phyloP scores from a whole-genome alignment of 2,113 vertebrate genomes.

The Rhinichthys klamathensis region DNA sequence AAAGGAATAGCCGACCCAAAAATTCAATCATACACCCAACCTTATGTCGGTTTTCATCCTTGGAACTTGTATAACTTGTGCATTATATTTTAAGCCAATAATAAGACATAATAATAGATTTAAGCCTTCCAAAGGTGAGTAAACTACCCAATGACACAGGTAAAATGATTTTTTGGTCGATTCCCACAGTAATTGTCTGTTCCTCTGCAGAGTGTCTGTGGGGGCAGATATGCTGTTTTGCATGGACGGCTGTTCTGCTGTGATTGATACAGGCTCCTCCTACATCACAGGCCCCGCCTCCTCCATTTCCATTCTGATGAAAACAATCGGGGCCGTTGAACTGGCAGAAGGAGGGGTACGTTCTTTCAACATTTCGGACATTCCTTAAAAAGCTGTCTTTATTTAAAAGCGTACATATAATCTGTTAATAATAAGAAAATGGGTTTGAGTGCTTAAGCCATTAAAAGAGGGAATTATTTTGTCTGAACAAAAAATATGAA shows the following conservation, averaged over 20 bases:
- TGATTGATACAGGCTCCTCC: slow-evolving; percentile 91
- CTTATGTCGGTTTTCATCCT: not conserved
- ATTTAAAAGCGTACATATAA: not conserved
- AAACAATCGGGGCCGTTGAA: slow-evolving; percentile 83
- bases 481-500: not conserved
- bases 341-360: slow-evolving; percentile 83
- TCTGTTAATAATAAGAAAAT: not conserved
- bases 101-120: not conserved
- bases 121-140: not conserved
- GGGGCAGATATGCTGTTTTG: slow-evolving; percentile 84
- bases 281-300: slow-evolving; percentile 90
- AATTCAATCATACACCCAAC: not conserved
- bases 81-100: not conserved
- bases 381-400: not conserved
- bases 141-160: not conserved
- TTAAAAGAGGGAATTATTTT: not conserved
- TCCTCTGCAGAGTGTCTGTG: slow-evolving; percentile 84
- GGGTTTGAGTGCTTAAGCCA: not conserved
- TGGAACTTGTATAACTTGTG: not conserved
- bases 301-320: slow-evolving; percentile 83
- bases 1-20: not conserved
- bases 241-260: slow-evolving; percentile 83
- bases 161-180: not conserved
- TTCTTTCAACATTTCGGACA: not conserved
- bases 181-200: not conserved